Conservation (phyloP, 2,888 invertebrate species). For the Agonopterix alstromeriana region DNA sequence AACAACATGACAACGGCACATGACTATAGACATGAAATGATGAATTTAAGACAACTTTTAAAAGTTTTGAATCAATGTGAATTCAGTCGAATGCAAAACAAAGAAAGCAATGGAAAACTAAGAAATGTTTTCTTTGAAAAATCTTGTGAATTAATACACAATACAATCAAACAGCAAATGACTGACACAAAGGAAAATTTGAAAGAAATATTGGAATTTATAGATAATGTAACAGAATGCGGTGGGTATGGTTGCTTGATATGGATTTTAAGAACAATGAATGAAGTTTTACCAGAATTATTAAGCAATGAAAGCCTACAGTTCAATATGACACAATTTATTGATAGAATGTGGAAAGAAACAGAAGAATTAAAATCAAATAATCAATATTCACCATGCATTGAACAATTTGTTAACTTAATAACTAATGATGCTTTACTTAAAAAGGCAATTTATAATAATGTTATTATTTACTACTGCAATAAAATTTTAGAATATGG, state of each 20-base stretch:
- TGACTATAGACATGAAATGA: slow-evolving; percentile 34
- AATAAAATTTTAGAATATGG: slow-evolving; percentile 56
- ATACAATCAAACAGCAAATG: slow-evolving; percentile 20
- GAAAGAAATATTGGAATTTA: slow-evolving; percentile 30
- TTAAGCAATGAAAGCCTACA: slow-evolving; percentile 19
- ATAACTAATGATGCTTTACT: slow-evolving; percentile 43
- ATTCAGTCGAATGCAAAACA: slow-evolving; percentile 20
- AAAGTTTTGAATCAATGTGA: slow-evolving; percentile 22
- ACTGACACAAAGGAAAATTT: slow-evolving; percentile 14
- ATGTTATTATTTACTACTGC: slow-evolving; percentile 41
- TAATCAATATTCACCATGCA: slow-evolving; percentile 53
- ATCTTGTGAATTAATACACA: slow-evolving; percentile 41
- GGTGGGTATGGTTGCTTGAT: slow-evolving; percentile 66
- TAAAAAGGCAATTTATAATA: slow-evolving; percentile 36
- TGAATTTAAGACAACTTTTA: slow-evolving; percentile 29
- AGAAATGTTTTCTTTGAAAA: slow-evolving; percentile 53
- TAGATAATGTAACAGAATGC: slow-evolving; percentile 51
- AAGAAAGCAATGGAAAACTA: slow-evolving; percentile 43
- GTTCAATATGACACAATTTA: slow-evolving; percentile 39
- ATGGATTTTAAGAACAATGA: slow-evolving; percentile 53
- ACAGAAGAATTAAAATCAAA: slow-evolving; percentile 65
- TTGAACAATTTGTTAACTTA: slow-evolving; percentile 52
- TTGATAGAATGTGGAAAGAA: slow-evolving; percentile 57
- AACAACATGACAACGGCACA: slow-evolving; percentile 24
- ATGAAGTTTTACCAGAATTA: slow-evolving; percentile 33